Evolutionary conservation across 2,888 invertebrate species (phyloP), one percentile per base, ranked within the genome.

Genomic region (Diarsia dahlii): DNA sequence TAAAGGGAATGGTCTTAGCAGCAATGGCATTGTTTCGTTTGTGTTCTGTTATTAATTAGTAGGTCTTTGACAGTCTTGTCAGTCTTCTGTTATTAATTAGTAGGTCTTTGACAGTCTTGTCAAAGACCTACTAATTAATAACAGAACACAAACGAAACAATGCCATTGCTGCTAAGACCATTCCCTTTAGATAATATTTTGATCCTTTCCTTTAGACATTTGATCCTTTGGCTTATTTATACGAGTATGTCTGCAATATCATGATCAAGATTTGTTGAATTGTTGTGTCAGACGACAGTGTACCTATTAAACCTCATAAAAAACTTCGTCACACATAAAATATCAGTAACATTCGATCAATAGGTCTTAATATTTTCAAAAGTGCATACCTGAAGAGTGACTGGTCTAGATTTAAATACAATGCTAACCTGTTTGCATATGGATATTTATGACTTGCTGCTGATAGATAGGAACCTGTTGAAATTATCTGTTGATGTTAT

Each of bases 361-460:
- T 74, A 81, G 56, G 69, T 74, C 62, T 58, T 56, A 50, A 20
- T 9, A 82, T 28, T 79, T 81, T 34, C 69, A 74, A 81, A 84
- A 81, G 45, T 66, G 66, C 74, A 81, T 70, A 74, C 69, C 69
- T 54, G 20, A 75, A 54, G 45, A 75, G 58, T 81, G 64, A 74
- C 85, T 76, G 15, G 85, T 62, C 65, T 63, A 71, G 62, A 56
- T 58, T n/a, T 34, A 13, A 66, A 50, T 52, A 84, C 54, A 74
- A 74, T 54, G n/a, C 48, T 12, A 85, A 82, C 86, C 86, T 77
- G 83, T 82, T 82, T 68, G 65, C 2, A 69, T 56, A 65, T 4
- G 34, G 64, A 71, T n/a, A 9, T 63, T 69, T 74, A 34, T 52
- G 28, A 34, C 20, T 65, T 28, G 54, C 48, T 54, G 48, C 56